phyloP scores from a whole-genome alignment of 2,797 vertebrate genomes.

The Anguilla megastoma region DNA sequence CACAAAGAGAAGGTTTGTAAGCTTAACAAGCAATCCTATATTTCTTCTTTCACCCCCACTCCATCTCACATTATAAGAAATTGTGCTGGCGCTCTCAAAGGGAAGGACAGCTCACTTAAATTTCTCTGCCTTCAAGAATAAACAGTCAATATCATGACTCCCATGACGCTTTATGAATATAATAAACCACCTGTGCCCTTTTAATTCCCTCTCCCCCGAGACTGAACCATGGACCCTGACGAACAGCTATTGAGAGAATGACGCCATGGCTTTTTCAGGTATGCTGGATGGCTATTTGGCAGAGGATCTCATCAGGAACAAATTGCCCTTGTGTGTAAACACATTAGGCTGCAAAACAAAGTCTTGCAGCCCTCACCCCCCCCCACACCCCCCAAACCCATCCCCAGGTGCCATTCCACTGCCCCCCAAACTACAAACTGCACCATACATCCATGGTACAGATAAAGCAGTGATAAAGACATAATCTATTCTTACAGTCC shows the following conservation, averaged over 20 bases:
- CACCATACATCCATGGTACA: not conserved
- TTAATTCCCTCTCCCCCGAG: constrained; percentile 22
- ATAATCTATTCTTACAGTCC: not conserved
- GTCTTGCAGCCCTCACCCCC: not conserved
- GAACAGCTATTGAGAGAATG: not conserved
- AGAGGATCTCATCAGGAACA: not conserved
- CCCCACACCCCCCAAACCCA: not conserved
- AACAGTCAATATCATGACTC: not conserved
- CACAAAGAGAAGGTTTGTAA: not conserved
- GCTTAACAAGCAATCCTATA: not conserved
- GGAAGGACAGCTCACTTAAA: not conserved
- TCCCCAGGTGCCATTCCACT: too few relatives aligned
- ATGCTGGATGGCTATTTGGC: not conserved
- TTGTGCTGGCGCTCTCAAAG: not conserved
- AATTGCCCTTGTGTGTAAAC: not conserved
- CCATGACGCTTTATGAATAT: not conserved
- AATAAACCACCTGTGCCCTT: constrained; percentile 27
- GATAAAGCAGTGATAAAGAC: not conserved
- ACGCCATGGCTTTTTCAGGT: not conserved
- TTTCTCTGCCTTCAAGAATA: not conserved
- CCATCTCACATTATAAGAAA: not conserved
- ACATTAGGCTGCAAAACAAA: constrained; percentile 7
- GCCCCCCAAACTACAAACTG: not conserved
- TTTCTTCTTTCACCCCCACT: not conserved
- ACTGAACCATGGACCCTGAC: not conserved